Percentiles rank a stretch among this genome's conserved stretches.
Conservation (phyloP, 2,888 invertebrate species). For the Acanthococcus lagerstroemiae region DNA sequence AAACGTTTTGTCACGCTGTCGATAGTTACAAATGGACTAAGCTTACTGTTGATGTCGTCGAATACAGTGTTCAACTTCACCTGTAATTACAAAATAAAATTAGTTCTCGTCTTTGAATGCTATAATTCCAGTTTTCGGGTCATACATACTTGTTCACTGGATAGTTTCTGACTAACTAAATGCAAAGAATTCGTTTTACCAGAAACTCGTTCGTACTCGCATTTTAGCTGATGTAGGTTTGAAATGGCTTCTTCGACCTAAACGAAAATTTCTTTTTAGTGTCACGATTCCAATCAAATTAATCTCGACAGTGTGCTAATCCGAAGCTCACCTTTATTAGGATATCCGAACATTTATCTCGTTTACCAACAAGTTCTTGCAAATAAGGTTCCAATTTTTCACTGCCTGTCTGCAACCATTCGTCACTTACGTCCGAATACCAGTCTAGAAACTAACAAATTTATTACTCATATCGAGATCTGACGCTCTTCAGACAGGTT, state of each 20-base stretch:
- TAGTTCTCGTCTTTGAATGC: too few species aligned
- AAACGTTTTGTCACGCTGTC: conserved; percentile 63
- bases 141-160: conserved; percentile 67
- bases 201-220: conserved; percentile 76
- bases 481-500: too few species aligned
- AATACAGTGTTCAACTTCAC: conserved; percentile 68
- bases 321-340: conserved; percentile 53
- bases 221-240: conserved; percentile 59
- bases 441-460: conserved; percentile 64
- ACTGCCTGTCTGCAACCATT: conserved; percentile 59
- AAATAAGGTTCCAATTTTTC: conserved; percentile 59
- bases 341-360: conserved; percentile 58
- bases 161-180: conserved; percentile 79
- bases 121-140: too few species aligned
- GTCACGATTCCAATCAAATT: too few species aligned
- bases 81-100: too few species aligned
- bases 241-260: conserved; percentile 61
- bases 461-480: too few species aligned
- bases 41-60: conserved; percentile 64
- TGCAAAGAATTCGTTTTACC: conserved; percentile 87
- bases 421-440: conserved; percentile 58
- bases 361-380: conserved; percentile 56
- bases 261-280: too few species aligned
- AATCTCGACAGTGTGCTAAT: too few species aligned
- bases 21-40: conserved; percentile 78